These are phyloP conservation scores for Hiodon alosoides DNA, from an alignment of 2,113 vertebrate species.

Conservation along the genomic window DNA sequence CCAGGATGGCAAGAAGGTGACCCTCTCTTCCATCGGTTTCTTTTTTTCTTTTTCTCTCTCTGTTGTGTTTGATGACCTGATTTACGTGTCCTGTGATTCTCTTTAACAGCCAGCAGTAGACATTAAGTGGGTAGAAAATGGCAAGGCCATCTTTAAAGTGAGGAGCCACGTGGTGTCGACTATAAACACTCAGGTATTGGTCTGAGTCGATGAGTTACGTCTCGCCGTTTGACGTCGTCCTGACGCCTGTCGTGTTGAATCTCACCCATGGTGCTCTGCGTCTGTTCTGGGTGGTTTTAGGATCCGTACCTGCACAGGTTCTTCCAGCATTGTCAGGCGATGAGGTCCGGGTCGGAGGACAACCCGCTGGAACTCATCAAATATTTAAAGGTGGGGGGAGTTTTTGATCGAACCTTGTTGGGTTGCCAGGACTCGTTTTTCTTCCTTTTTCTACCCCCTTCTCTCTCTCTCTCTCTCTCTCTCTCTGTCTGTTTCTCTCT, in stretches of 20 bases:
- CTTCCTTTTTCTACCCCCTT: background rate
- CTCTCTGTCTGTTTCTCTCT: background rate
- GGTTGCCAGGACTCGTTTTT: background rate
- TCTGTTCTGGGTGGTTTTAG: constrained; percentile 53
- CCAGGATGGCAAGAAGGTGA: constrained; percentile 75
- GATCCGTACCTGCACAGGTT: constrained; percentile 94
- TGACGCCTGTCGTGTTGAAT: background rate
- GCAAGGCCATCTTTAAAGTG: constrained; percentile 84
- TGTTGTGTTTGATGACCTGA: background rate
- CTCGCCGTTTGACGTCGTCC: background rate
- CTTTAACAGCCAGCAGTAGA: constrained; percentile 62
- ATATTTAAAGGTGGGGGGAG: constrained; percentile 78
- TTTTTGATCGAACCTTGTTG: background rate
- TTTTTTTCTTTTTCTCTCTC: background rate
- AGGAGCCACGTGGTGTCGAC: constrained; percentile 83
- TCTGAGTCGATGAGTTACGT: background rate
- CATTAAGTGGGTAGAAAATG: constrained; percentile 92
- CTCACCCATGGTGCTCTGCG: too few relatives aligned
- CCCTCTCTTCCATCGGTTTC: background rate
- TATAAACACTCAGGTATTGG: constrained; percentile 81
- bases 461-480: background rate
- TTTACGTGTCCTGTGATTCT: background rate
- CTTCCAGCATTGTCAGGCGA: constrained; percentile 87
- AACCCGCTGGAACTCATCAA: constrained; percentile 84
- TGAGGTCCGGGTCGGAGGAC: constrained; percentile 69